phyloP scores from a whole-genome alignment of 2,888 invertebrate genomes.

The Dasypogon diadema region DNA sequence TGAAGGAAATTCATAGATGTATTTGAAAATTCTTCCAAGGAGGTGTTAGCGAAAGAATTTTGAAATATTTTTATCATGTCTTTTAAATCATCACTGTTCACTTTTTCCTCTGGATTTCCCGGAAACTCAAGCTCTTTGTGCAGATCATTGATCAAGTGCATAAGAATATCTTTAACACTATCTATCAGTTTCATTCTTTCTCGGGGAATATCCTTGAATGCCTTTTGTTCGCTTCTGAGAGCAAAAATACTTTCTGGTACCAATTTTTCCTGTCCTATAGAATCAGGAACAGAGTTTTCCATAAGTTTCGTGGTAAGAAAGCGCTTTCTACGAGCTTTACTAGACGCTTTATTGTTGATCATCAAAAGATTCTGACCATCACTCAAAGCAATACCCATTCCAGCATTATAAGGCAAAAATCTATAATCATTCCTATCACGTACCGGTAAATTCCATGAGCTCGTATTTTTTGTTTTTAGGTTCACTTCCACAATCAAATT shows the following conservation, averaged over 20 bases:
- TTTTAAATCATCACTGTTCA: background rate
- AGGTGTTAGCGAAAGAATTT: background rate
- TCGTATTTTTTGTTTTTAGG: slow-evolving; percentile 62
- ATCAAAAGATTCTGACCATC: slow-evolving; percentile 64
- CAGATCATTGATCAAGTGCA: background rate
- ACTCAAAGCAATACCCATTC: slow-evolving; percentile 63
- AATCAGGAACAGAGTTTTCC: background rate
- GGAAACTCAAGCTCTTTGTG: background rate
- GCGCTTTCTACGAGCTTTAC: background rate
- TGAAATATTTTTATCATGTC: background rate
- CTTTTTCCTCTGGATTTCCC: background rate
- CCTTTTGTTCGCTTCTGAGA: no score
- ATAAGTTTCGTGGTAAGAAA: background rate
- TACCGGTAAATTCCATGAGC: slow-evolving; percentile 57
- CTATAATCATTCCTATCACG: slow-evolving; percentile 55
- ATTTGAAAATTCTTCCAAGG: background rate
- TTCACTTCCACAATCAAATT: slow-evolving; percentile 61
- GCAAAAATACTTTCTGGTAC: no score
- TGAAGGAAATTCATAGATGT: background rate
- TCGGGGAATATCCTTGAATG: no score
- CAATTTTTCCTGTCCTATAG: no score
- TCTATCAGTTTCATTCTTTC: no score
- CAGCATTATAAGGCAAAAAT: slow-evolving; percentile 58
- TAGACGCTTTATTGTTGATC: slow-evolving; percentile 34
- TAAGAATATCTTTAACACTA: background rate